Evolutionary conservation across 2,113 vertebrate species (phyloP).

Genomic region (Axis porcinus): DNA sequence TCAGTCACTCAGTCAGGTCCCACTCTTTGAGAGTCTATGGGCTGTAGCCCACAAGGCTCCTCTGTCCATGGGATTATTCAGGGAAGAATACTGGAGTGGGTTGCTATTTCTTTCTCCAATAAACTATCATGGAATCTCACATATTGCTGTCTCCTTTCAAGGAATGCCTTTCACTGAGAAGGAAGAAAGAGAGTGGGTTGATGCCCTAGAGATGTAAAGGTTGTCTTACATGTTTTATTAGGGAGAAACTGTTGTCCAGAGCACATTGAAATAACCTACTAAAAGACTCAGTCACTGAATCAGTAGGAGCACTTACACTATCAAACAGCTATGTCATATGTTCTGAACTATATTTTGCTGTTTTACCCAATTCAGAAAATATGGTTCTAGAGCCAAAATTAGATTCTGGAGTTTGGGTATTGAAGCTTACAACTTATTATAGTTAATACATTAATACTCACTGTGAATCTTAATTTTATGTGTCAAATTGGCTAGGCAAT

Average conservation of each 20-base stretch:
- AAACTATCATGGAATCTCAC: not conserved
- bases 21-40: not conserved
- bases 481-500: not conserved
- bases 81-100: not conserved
- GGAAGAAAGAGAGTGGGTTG: not conserved
- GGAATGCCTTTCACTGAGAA: not conserved
- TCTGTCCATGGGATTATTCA: not conserved
- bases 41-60: not conserved
- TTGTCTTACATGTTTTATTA: not conserved
- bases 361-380: not conserved
- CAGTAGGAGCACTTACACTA: not conserved
- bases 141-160: not conserved
- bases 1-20: not conserved
- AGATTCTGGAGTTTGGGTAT: not conserved
- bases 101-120: not conserved
- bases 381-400: not conserved
- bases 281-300: not conserved
- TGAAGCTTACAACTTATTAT: not conserved
- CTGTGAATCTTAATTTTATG: not conserved
- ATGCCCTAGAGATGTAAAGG: not conserved
- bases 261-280: not conserved
- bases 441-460: not conserved
- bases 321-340: not conserved
- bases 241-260: not conserved
- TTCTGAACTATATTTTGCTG: not conserved